These are phyloP conservation scores for Myotis brandtii DNA, from an alignment of 2,113 vertebrate species.

Conservation along the genomic window DNA sequence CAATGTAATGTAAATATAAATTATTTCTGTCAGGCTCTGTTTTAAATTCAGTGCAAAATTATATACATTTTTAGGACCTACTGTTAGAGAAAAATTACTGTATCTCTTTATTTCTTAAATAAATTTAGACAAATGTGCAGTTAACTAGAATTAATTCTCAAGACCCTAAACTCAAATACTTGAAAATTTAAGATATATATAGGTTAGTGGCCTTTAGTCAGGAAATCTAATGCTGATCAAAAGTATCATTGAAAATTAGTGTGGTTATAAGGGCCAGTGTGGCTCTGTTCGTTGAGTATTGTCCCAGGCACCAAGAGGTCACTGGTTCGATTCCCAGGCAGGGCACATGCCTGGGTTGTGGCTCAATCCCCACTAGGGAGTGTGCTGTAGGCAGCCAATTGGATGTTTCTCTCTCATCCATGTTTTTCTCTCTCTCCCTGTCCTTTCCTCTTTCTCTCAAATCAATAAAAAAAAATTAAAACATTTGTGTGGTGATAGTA, in stretches of 20 bases:
- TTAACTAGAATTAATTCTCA: not conserved
- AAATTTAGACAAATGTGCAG: conserved; percentile 32
- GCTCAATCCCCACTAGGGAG: not conserved
- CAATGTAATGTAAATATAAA: conserved; percentile 47
- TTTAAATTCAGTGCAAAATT: conserved; percentile 56
- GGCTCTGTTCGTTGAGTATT: not conserved
- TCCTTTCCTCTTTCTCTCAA: not conserved
- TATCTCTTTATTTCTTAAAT: not conserved
- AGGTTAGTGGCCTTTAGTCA: not conserved
- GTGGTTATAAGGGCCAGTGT: not conserved
- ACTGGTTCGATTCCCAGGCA: not conserved
- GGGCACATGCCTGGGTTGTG: not conserved
- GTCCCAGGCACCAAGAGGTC: not conserved
- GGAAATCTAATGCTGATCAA: conserved; percentile 18
- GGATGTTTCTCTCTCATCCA: not conserved
- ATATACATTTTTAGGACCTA: conserved; percentile 31
- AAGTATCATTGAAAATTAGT: not conserved
- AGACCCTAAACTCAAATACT: not conserved
- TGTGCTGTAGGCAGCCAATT: not conserved
- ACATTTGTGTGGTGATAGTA: not conserved
- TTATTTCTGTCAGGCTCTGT: conserved; percentile 38
- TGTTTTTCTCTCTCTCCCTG: not conserved
- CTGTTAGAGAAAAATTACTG: conserved; percentile 37
- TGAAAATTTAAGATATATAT: not conserved
- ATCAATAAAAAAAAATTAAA: not conserved